phyloP scores from a whole-genome alignment of 1,140 invertebrate genomes.

The Alviniconcha marisindica region DNA sequence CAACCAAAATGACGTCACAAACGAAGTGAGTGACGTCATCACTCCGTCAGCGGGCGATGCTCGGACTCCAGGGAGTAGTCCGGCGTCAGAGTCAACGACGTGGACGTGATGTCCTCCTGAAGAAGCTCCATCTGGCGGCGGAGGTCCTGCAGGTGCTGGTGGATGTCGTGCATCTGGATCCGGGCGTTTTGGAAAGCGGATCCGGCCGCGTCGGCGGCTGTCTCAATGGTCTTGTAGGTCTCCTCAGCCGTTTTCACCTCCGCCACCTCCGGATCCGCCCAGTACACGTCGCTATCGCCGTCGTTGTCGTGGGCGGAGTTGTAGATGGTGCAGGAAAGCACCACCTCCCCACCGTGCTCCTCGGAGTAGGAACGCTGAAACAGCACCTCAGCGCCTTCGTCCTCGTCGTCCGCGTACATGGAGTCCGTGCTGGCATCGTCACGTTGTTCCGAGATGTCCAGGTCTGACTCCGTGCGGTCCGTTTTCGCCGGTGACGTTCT shows the following conservation, averaged over 20 bases:
- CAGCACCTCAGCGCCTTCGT: conserved; percentile 58
- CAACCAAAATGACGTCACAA: background rate
- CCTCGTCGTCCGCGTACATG: conserved; percentile 67
- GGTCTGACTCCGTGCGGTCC: conserved; percentile 63
- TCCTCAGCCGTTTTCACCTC: conserved; percentile 46
- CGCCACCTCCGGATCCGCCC: conserved; percentile 38
- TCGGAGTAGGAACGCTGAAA: conserved; percentile 60
- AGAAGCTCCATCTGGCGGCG: conserved; percentile 65
- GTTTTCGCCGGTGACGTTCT: conserved; percentile 51
- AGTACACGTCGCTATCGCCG: conserved; percentile 55
- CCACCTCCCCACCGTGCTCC: conserved; percentile 48
- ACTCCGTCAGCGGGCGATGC: conserved; percentile 38
- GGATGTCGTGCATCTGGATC: conserved; percentile 67
- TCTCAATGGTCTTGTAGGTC: conserved; percentile 53
- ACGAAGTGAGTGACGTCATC: too few species aligned
- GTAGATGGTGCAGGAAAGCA: conserved; percentile 62
- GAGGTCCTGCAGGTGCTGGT: conserved; percentile 62
- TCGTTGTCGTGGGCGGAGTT: conserved; percentile 48
- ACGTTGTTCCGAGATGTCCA: conserved; percentile 63
- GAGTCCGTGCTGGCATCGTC: conserved; percentile 60
- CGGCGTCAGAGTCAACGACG: conserved; percentile 45
- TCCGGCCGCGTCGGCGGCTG: conserved; percentile 55
- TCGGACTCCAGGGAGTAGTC: conserved; percentile 43
- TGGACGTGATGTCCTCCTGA: conserved; percentile 54
- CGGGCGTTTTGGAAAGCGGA: conserved; percentile 63